A percentile compares a stretch with the other conserved stretches of the same genome.
Conservation (phyloP, 2,888 invertebrate species). For the Tenthredo distinguenda region DNA sequence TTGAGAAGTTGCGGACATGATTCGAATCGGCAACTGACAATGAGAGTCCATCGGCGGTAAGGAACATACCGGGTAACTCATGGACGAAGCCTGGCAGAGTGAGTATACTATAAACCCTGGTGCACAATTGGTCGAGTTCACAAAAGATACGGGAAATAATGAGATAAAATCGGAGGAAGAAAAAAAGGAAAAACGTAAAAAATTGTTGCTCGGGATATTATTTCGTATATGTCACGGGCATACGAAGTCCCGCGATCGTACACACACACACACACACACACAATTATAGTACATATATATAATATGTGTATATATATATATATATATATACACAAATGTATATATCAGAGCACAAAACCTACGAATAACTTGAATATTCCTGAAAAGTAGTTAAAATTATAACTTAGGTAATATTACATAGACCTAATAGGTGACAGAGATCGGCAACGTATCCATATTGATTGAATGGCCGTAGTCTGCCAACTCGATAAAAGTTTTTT, state of each 20-base stretch:
- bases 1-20: conserved; percentile 58
- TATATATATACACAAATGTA: too few species aligned
- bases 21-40: background rate
- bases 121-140: background rate
- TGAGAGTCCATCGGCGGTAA: background rate
- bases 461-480: background rate
- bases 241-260: too few species aligned
- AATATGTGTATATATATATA: too few species aligned
- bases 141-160: background rate
- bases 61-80: background rate
- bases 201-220: background rate
- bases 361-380: conserved; percentile 1
- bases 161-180: background rate
- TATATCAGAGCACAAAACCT: background rate
- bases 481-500: background rate
- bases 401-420: background rate
- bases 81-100: background rate
- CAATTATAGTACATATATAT: too few species aligned
- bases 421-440: background rate
- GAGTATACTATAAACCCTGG: background rate
- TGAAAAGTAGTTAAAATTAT: background rate
- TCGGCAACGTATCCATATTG: background rate
- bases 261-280: too few species aligned
- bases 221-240: background rate
- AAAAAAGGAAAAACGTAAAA: background rate